These are phyloP conservation scores for Chromoteleia sp. DNA, from an alignment of 2,888 invertebrate species.

Conservation along the genomic window DNA sequence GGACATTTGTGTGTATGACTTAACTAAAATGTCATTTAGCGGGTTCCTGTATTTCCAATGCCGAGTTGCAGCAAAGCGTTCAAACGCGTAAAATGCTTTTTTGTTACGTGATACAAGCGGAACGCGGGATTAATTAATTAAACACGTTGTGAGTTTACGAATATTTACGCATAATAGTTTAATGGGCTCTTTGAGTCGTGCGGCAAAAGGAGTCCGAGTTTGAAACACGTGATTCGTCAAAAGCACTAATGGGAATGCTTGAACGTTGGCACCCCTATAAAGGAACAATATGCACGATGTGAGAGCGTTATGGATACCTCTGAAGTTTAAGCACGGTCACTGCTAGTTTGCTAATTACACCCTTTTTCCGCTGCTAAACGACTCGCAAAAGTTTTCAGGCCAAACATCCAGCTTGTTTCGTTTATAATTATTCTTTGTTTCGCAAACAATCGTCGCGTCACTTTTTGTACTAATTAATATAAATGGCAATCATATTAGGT, in stretches of 20 bases:
- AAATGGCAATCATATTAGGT: too few relatives aligned
- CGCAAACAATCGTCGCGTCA: neutral
- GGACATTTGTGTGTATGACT: slow-evolving; percentile 50
- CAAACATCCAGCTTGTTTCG: slow-evolving; percentile 33
- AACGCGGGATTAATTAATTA: slow-evolving; percentile 78
- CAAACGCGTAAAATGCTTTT: slow-evolving; percentile 69
- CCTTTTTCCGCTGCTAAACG: slow-evolving; percentile 72
- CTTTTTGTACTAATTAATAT: too few relatives aligned
- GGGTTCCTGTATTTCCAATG: slow-evolving; percentile 43
- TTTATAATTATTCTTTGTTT: slow-evolving; percentile 36
- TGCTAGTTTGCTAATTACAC: slow-evolving; percentile 74
- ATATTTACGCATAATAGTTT: slow-evolving; percentile 65
- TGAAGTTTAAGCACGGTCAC: slow-evolving; percentile 72
- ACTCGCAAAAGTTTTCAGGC: slow-evolving; percentile 62
- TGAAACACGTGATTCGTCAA: slow-evolving; percentile 62
- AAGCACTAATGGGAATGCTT: slow-evolving; percentile 65
- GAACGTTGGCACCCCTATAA: slow-evolving; percentile 60
- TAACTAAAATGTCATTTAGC: slow-evolving; percentile 62
- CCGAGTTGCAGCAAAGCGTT: slow-evolving; percentile 57
- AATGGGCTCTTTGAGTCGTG: slow-evolving; percentile 62
- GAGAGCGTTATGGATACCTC: slow-evolving; percentile 60
- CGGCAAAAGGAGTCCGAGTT: slow-evolving; percentile 64
- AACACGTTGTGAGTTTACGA: slow-evolving; percentile 65
- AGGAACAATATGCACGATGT: slow-evolving; percentile 51
- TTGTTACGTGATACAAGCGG: slow-evolving; percentile 65